Conservation (phyloP, 2,797 vertebrate species). For the Clarias platycephalus region DNA sequence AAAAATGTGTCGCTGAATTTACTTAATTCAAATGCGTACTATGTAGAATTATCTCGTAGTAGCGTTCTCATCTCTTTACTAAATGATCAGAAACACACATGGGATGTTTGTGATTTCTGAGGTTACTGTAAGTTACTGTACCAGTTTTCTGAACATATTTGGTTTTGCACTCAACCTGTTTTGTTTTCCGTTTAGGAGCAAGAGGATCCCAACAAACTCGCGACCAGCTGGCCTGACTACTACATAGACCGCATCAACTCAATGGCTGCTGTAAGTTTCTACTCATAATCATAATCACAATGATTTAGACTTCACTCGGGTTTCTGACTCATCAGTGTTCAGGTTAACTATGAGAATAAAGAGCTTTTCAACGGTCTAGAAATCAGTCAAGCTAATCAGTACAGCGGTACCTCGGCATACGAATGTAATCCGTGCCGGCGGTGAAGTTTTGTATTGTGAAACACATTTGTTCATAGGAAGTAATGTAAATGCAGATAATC, state of each 20-base stretch:
- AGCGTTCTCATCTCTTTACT: no score
- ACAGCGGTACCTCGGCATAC: no score
- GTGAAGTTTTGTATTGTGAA: no score
- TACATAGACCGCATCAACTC: slow-evolving; percentile 98
- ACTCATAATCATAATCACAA: neutral
- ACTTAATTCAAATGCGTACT: neutral
- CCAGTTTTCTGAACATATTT: neutral
- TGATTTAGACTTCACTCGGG: neutral
- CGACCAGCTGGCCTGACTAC: slow-evolving; percentile 98
- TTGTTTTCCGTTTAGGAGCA: slow-evolving; percentile 82
- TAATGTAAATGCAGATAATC: no score
- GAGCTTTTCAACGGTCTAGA: neutral
- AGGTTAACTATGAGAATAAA: neutral
- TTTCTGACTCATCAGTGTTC: neutral
- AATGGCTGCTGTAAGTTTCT: slow-evolving; percentile 90
- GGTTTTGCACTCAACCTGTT: slow-evolving; percentile 20
- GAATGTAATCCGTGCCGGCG: no score
- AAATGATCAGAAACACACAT: slow-evolving; percentile 20
- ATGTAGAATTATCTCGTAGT: no score
- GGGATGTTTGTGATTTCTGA: neutral
- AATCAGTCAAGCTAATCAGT: neutral
- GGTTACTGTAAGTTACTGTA: neutral
- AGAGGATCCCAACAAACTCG: slow-evolving; percentile 96
- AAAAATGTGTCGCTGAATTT: neutral
- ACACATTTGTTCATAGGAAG: no score